Percentiles rank a stretch among this genome's conserved stretches.
Conservation (phyloP, 2,113 vertebrate genomes). For the Muntiacus reevesi region DNA sequence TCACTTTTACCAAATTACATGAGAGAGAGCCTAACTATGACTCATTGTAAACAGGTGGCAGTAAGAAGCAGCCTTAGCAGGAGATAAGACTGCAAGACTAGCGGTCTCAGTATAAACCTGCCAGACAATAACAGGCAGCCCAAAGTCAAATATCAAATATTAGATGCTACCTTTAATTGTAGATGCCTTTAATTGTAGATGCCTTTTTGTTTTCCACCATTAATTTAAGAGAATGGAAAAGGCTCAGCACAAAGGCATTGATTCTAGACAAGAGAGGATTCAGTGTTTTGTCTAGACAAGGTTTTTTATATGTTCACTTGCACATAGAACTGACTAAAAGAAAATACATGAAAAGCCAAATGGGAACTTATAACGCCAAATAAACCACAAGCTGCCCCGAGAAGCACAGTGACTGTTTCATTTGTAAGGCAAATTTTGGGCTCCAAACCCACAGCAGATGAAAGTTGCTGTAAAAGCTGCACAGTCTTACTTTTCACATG, state of each 20-base stretch:
- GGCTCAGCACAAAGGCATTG: neutral
- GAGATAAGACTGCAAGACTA: neutral
- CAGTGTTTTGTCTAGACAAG: neutral
- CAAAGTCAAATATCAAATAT: neutral
- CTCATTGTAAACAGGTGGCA: neutral
- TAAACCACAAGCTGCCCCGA: neutral
- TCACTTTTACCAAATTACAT: neutral
- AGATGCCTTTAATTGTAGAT: neutral
- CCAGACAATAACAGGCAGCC: neutral
- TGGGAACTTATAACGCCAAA: neutral
- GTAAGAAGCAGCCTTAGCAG: neutral
- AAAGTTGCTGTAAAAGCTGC: neutral
- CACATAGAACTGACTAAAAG: neutral
- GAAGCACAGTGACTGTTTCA: neutral
- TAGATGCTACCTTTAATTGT: neutral
- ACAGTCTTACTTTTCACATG: neutral
- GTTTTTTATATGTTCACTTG: neutral
- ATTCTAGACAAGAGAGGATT: neutral
- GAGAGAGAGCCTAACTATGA: neutral
- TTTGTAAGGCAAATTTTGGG: neutral
- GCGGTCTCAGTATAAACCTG: neutral
- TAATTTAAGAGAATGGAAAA: neutral
- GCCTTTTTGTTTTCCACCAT: neutral
- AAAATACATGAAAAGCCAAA: neutral
- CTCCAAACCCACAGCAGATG: conserved; percentile 28